These are phyloP conservation scores for Aurelia aurita complex sp. Pacific DNA, from an alignment of 30 jellyfish, hydroid and myxozoan genomes.

Conservation along the genomic window DNA sequence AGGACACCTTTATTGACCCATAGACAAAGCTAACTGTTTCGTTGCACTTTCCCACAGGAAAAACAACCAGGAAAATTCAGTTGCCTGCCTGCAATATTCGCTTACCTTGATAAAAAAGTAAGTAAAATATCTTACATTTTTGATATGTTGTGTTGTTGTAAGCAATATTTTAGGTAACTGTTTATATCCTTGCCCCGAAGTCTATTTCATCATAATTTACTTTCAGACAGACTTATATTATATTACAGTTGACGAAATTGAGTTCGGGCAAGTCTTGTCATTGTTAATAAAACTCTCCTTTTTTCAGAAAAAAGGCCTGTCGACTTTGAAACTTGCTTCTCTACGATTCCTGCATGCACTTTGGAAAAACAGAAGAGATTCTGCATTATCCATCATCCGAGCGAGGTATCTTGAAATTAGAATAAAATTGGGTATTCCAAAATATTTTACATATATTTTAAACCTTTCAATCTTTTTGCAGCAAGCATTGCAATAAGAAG, in stretches of 20 bases:
- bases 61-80: conserved; percentile 53
- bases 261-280: no score
- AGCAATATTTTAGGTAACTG: neutral
- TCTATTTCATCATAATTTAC: neutral
- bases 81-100: conserved; percentile 63
- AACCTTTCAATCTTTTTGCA: no score
- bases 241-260: no score
- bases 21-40: neutral
- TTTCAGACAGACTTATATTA: neutral
- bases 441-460: no score
- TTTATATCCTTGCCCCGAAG: neutral
- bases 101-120: conserved; percentile 29
- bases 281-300: no score
- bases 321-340: conserved; percentile 29
- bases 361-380: conserved; percentile 79
- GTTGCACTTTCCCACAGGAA: neutral
- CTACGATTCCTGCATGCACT: conserved; percentile 66
- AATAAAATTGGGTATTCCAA: no score
- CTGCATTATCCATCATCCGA: conserved; percentile 56
- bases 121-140: neutral
- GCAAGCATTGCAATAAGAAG: no score
- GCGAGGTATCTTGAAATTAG: conserved; percentile 24
- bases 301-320: neutral
- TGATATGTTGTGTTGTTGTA: no score
- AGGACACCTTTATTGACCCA: no score